Percentiles rank a stretch among this genome's conserved stretches.
Conservation (phyloP, 2,113 vertebrate genomes). For the Echinops telfairi region DNA sequence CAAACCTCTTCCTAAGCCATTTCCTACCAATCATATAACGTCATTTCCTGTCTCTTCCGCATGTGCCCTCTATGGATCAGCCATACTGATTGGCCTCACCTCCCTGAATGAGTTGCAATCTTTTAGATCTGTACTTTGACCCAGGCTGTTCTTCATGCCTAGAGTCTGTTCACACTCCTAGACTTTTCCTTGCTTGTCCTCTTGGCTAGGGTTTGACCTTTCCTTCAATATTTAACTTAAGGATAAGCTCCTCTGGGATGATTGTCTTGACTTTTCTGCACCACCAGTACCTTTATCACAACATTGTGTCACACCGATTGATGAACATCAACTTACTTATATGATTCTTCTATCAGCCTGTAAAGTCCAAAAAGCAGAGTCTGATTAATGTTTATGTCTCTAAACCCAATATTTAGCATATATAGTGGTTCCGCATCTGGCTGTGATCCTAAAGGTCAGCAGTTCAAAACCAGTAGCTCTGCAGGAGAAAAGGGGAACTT, state of each 20-base stretch:
- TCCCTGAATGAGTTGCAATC: not conserved
- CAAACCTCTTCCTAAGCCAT: conserved; percentile 4
- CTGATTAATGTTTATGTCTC: conserved; percentile 37
- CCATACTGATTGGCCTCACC: not conserved
- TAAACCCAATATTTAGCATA: not conserved
- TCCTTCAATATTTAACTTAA: conserved; percentile 43
- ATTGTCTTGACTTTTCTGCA: conserved; percentile 8
- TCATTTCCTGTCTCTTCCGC: not conserved
- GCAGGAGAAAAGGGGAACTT: too few relatives aligned
- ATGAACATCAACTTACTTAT: conserved; percentile 2
- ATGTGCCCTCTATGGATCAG: not conserved
- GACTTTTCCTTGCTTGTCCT: not conserved
- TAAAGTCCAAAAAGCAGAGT: conserved; percentile 1
- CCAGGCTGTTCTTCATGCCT: not conserved
- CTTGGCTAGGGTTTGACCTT: conserved; percentile 42
- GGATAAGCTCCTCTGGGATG: not conserved
- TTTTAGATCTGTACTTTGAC: not conserved
- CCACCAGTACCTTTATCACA: not conserved
- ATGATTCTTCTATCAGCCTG: conserved; percentile 33
- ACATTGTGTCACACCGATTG: not conserved
- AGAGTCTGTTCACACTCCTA: conserved; percentile 26
- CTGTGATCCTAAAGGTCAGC: too few relatives aligned
- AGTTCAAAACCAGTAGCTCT: too few relatives aligned
- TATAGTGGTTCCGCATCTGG: not conserved
- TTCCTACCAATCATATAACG: not conserved